These are phyloP conservation scores for Chymomyza amoena DNA, from an alignment of 2,888 invertebrate genomes.

Conservation along the genomic window DNA sequence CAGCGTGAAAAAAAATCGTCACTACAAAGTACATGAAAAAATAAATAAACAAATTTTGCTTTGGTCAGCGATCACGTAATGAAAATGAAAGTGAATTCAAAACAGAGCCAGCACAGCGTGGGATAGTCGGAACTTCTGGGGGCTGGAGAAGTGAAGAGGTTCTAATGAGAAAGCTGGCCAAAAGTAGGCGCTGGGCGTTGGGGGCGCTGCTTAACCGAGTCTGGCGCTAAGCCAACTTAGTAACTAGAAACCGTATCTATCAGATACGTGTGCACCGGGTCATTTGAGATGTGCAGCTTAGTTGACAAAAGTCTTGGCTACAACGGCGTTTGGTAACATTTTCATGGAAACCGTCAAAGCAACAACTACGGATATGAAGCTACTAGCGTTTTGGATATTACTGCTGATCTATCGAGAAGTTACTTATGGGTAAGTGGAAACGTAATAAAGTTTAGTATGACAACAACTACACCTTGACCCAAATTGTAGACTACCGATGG, in stretches of 20 bases:
- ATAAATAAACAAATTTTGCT: slow-evolving; percentile 14
- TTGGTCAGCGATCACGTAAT: slow-evolving; percentile 52
- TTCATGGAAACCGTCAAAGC: slow-evolving; percentile 60
- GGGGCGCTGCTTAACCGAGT: neutral
- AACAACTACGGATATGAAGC: slow-evolving; percentile 42
- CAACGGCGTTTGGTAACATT: slow-evolving; percentile 52
- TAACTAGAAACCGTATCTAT: slow-evolving; percentile 38
- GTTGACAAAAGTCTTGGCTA: slow-evolving; percentile 62
- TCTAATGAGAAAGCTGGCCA: slow-evolving; percentile 64
- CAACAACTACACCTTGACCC: neutral
- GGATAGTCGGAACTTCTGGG: slow-evolving; percentile 14
- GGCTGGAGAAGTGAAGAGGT: slow-evolving; percentile 18
- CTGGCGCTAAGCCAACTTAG: neutral
- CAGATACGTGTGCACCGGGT: slow-evolving; percentile 56
- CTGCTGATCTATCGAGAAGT: slow-evolving; percentile 13
- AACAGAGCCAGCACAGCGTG: slow-evolving; percentile 23
- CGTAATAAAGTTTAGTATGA: no score
- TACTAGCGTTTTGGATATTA: slow-evolving; percentile 33
- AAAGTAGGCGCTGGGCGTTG: slow-evolving; percentile 7
- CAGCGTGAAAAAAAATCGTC: slow-evolving; percentile 1
- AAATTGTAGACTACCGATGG: slow-evolving; percentile 41
- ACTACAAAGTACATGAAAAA: neutral
- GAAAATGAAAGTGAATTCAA: slow-evolving; percentile 54
- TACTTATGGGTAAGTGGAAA: slow-evolving; percentile 39
- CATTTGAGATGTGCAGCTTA: slow-evolving; percentile 29